Conservation (phyloP, 2,113 vertebrate species). For the Henicopernis longicauda region DNA sequence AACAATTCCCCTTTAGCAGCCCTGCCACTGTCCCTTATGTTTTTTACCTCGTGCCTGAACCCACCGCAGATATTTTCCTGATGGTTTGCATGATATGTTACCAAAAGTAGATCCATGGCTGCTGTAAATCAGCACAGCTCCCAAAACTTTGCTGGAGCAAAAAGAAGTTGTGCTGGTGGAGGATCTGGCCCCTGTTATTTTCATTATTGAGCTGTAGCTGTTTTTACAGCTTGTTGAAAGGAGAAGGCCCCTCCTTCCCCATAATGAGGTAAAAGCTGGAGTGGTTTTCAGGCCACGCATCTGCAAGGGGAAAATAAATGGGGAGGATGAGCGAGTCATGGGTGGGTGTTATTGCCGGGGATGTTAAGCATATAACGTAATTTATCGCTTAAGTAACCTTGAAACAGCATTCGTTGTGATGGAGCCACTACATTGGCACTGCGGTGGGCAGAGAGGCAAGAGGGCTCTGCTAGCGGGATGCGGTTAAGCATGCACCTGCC, state of each 20-base stretch:
- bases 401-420: background rate
- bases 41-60: background rate
- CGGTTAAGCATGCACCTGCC: background rate
- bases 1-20: background rate
- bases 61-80: background rate
- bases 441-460: background rate
- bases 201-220: background rate
- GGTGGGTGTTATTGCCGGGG: constrained; percentile 22
- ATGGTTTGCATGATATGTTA: background rate
- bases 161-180: background rate
- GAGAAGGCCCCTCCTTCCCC: background rate
- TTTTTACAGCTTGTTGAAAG: background rate
- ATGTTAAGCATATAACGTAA: constrained; percentile 41
- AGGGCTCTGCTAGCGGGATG: background rate
- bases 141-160: background rate
- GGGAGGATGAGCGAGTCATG: constrained; percentile 9
- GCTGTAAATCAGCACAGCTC: background rate
- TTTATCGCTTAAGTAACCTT: constrained; percentile 60
- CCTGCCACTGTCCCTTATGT: background rate
- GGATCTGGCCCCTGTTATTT: background rate
- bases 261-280: background rate
- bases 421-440: background rate
- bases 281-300: background rate
- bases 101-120: background rate
- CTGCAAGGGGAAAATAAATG: constrained; percentile 5